Base-by-base conservation (phyloP, 2,797 vertebrate genomes). In the Miichthys miiuy region DNA sequence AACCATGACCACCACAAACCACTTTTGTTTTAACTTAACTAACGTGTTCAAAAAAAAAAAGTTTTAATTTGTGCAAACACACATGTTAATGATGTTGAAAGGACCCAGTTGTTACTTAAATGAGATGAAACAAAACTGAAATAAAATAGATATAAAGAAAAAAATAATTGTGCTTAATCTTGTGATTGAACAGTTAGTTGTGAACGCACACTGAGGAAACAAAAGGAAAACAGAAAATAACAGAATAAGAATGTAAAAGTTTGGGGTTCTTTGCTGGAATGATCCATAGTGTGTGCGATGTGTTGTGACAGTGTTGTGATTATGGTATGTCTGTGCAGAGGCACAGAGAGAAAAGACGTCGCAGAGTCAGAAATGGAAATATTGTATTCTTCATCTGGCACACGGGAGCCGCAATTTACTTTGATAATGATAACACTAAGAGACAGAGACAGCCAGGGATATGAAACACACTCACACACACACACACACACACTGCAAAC, bases 361-460 rank as follows among this genome's bases (percentile, higher is more conserved):
- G 72, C 66, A 68, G 78, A 91, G 72, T 84, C 77, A 85, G 80
- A 88, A 84, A 91, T 90, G 89, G 89, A 91, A 92, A 92, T 91
- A 92, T 92, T 91, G 87, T 84, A 88, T 91, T 89, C 72, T 93
- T 92, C 90, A 89, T 90, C 89, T 81, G 85, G 78, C 63, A 48
- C 86, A 79, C 30, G 56, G 79, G 80, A 77, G 81, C 79, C 5
- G 84, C 92, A 90, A 91, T 94, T 91, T 91, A 87, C 89, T 88
- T 76, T 89, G 89, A 89, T 93, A 92, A 93, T 92, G 90, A 92
- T 91, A 91, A 92, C 84, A 52, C 89, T 93, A 91, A 92, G 91
- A 90, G 83, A 88, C 82, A 50, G 74, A 87, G 91, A 90, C 89
- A 92, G 90, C 79, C 71, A 16, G 69, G 75, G 75, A 88, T 85